Percentiles rank a stretch among this genome's conserved stretches.
These are phyloP conservation scores for Puffinus mauretanicus DNA, from an alignment of 2,113 vertebrate genomes.

Conservation along the genomic window DNA sequence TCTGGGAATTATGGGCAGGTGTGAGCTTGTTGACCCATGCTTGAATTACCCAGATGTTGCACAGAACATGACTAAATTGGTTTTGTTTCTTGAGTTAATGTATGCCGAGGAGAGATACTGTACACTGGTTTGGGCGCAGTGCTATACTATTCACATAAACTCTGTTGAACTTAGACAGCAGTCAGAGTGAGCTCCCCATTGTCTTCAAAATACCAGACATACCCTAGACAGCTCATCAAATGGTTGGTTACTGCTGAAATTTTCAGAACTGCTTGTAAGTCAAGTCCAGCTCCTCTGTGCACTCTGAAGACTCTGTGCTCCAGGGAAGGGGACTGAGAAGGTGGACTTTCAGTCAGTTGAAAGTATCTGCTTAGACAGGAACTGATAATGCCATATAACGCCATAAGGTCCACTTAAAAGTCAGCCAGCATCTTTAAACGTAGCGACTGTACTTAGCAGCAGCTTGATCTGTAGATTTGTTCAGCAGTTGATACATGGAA, in stretches of 20 bases:
- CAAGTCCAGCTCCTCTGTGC: background rate
- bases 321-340: background rate
- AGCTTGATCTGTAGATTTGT: background rate
- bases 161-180: background rate
- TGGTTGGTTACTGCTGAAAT: background rate
- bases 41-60: background rate
- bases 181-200: background rate
- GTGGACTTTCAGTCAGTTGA: background rate
- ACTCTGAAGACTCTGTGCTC: background rate
- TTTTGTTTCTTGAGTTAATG: background rate
- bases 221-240: background rate
- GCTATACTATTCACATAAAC: background rate
- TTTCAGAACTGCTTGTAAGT: background rate
- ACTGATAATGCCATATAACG: background rate
- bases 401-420: background rate
- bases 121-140: background rate
- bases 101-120: background rate
- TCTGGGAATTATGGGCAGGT: background rate
- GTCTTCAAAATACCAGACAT: background rate
- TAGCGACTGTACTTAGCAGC: background rate
- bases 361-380: background rate
- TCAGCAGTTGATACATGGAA: background rate
- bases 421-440: background rate
- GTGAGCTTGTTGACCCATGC: background rate
- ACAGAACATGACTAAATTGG: background rate